Conservation (phyloP, 2,113 vertebrate genomes). For the Phoenicopterus ruber region DNA sequence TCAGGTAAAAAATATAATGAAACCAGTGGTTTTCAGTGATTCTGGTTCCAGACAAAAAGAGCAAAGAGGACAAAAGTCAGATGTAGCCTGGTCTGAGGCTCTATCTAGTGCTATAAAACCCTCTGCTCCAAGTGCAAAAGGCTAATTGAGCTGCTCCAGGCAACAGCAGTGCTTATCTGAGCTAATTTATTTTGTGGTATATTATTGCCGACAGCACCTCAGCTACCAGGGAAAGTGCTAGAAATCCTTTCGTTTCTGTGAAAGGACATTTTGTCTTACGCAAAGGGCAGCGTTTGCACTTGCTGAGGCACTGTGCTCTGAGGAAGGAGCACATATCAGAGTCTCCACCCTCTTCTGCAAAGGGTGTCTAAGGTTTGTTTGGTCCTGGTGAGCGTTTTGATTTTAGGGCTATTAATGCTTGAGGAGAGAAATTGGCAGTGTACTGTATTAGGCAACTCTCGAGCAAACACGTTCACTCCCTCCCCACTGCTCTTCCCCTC, state of each 20-base stretch:
- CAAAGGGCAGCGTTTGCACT: neutral
- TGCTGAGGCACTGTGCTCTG: neutral
- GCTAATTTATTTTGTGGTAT: constrained; percentile 29
- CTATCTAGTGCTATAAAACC: neutral
- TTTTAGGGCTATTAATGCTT: neutral
- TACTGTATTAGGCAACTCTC: neutral
- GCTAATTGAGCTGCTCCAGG: constrained; percentile 53
- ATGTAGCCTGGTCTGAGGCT: neutral
- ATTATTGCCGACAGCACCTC: neutral
- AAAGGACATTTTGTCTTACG: constrained; percentile 10
- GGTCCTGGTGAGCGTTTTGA: neutral
- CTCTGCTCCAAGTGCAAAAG: constrained; percentile 31
- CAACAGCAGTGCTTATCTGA: constrained; percentile 53
- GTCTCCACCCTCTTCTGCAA: neutral
- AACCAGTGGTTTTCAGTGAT: neutral
- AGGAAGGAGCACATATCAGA: neutral
- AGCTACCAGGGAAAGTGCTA: neutral
- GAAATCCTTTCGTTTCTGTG: neutral
- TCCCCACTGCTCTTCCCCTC: neutral
- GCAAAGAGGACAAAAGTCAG: neutral
- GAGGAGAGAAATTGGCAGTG: neutral
- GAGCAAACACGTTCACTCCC: neutral
- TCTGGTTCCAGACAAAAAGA: neutral
- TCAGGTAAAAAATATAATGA: neutral
- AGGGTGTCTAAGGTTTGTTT: neutral